Conservation (phyloP, 2,113 vertebrate species). For the Oplegnathus fasciatus region DNA sequence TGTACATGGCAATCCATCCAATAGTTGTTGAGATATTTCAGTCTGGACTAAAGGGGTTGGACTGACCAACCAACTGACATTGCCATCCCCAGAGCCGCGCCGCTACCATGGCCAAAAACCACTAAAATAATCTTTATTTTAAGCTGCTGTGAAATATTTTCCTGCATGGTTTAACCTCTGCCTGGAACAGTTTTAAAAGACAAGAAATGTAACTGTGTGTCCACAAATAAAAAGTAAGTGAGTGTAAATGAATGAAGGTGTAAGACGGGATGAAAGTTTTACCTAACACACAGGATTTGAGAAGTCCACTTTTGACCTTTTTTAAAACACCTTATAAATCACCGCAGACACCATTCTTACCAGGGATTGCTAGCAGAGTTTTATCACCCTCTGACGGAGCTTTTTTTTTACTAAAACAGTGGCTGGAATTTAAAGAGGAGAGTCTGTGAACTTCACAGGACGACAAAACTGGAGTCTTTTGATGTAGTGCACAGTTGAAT, state of each 20-base stretch:
- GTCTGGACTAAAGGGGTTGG: too few species aligned
- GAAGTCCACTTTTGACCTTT: slow-evolving; percentile 1
- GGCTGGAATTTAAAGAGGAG: slow-evolving; percentile 42
- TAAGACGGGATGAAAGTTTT: slow-evolving; percentile 14
- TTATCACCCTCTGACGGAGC: not conserved
- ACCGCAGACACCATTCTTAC: not conserved
- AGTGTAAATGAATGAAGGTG: not conserved
- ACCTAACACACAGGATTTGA: not conserved
- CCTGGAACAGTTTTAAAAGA: not conserved
- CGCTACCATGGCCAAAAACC: not conserved
- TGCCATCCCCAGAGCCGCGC: too few species aligned
- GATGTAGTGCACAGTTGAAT: slow-evolving; percentile 53
- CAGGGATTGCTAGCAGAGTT: not conserved
- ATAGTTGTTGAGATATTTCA: too few species aligned
- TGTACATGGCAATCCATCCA: too few species aligned
- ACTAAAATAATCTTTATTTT: not conserved
- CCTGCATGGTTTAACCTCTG: not conserved
- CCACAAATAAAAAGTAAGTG: not conserved
- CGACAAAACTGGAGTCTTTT: slow-evolving; percentile 39
- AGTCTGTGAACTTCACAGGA: slow-evolving; percentile 45
- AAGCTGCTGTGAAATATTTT: not conserved
- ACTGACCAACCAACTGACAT: too few species aligned
- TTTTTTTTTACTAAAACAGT: slow-evolving; percentile 1
- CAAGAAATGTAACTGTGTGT: not conserved
- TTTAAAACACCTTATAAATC: slow-evolving; percentile 27